Percentiles rank a stretch among this genome's conserved stretches.
Evolutionary conservation across 1,140 invertebrate genomes (phyloP).

Genomic region (Phymastichus coffea): DNA sequence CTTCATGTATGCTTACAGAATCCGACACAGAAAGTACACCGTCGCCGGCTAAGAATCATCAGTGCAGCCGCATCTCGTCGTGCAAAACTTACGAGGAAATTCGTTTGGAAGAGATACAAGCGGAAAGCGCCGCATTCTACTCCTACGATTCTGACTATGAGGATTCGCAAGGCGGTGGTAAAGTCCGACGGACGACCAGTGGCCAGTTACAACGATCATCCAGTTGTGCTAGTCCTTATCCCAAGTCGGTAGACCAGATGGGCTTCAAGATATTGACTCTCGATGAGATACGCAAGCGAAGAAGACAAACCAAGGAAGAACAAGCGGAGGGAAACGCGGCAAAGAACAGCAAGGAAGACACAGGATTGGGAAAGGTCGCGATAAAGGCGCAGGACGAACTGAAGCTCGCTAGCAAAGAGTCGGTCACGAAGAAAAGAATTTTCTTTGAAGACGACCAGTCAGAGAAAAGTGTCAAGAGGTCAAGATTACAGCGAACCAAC

Average conservation of each 20-base stretch:
- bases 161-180: constrained; percentile 5
- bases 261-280: constrained; percentile 49
- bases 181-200: too few species aligned
- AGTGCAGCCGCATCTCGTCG: constrained; percentile 46
- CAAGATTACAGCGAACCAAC: background rate
- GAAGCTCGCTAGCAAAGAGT: background rate
- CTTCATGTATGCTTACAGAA: constrained; percentile 69
- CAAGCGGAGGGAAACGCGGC: background rate
- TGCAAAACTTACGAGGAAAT: constrained; percentile 69
- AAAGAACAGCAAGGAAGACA: background rate
- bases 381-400: constrained; percentile 27
- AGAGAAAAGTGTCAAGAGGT: background rate
- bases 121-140: constrained; percentile 67
- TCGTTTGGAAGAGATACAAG: constrained; percentile 67
- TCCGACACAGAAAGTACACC: constrained; percentile 69
- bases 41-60: constrained; percentile 58
- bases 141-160: constrained; percentile 51
- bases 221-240: too few species aligned
- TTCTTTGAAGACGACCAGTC: background rate
- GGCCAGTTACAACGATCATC: too few species aligned
- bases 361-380: background rate
- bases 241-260: too few species aligned
- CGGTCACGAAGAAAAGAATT: background rate
- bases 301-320: too few species aligned
- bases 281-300: constrained; percentile 49